A percentile compares a stretch with the other conserved stretches of the same genome.
phyloP scores from a whole-genome alignment of 2,797 vertebrate species.

The Bothrops alternatus region DNA sequence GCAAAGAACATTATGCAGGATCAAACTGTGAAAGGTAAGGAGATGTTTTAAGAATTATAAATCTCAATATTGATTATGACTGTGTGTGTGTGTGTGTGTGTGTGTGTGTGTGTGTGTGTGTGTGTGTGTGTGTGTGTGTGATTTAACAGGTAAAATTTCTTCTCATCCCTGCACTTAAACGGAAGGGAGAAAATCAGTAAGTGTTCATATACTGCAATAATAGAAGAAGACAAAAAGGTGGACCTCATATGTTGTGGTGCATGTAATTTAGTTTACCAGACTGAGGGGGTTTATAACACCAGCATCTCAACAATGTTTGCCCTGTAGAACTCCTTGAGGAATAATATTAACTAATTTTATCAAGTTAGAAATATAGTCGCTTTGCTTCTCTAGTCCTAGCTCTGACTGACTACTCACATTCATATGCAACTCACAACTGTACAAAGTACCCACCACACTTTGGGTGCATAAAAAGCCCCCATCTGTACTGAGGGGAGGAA shows the following conservation, averaged over 20 bases:
- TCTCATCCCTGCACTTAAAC: neutral
- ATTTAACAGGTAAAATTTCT: neutral
- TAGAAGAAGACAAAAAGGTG: neutral
- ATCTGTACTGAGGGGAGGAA: neutral
- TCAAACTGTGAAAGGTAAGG: constrained; percentile 92
- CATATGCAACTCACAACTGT: neutral
- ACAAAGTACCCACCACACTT: neutral
- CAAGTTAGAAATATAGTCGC: neutral
- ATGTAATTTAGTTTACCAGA: neutral
- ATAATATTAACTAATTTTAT: neutral
- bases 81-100: too few species aligned
- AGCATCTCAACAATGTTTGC: neutral
- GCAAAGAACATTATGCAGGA: constrained; percentile 90
- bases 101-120: too few species aligned
- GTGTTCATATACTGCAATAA: neutral
- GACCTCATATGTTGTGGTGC: neutral
- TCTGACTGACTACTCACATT: neutral
- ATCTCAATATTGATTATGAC: neutral
- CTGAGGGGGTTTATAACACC: neutral
- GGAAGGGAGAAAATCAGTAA: neutral
- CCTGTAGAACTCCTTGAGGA: neutral
- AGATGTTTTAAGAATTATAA: neutral
- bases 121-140: neutral
- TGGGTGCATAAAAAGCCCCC: neutral
- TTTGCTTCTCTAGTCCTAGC: neutral